Evolutionary conservation across 2,888 invertebrate genomes (phyloP).

Genomic region (Epiperipatus broadwayi): DNA sequence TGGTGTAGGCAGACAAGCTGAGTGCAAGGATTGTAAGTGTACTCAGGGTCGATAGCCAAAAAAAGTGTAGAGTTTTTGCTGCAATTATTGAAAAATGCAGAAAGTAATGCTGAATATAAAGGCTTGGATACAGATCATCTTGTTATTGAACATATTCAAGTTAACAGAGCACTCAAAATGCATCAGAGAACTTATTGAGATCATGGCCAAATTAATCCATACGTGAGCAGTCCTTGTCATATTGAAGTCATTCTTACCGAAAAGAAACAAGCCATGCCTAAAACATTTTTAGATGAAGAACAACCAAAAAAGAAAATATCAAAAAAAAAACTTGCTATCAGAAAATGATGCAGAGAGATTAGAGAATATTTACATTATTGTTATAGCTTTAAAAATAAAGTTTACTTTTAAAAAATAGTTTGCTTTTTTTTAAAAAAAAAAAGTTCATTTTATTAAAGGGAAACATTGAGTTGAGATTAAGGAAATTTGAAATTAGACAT

Average conservation of each 20-base stretch:
- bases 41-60: slow-evolving; percentile 98
- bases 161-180: slow-evolving; percentile 85
- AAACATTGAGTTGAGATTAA: too few species aligned
- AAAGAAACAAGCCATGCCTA: slow-evolving; percentile 77
- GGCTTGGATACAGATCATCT: slow-evolving; percentile 92
- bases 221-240: slow-evolving; percentile 98
- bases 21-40: slow-evolving; percentile 83
- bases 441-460: too few species aligned
- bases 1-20: slow-evolving; percentile 88
- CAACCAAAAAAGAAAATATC: slow-evolving; percentile 85
- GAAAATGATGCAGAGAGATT: slow-evolving; percentile 44
- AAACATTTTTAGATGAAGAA: slow-evolving; percentile 61
- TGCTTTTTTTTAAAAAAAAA: too few species aligned
- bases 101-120: slow-evolving; percentile 92
- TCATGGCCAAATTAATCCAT: slow-evolving; percentile 96
- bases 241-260: slow-evolving; percentile 93
- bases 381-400: too few species aligned
- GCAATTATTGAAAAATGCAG: slow-evolving; percentile 88
- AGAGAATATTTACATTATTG: too few species aligned
- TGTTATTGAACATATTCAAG: slow-evolving; percentile 89
- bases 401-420: too few species aligned
- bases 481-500: too few species aligned
- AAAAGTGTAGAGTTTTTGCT: slow-evolving; percentile 96
- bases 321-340: slow-evolving; percentile 90
- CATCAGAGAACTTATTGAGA: slow-evolving; percentile 94